These are phyloP conservation scores for Gandaritis pyraliata DNA, from an alignment of 2,888 invertebrate genomes.

Conservation along the genomic window DNA sequence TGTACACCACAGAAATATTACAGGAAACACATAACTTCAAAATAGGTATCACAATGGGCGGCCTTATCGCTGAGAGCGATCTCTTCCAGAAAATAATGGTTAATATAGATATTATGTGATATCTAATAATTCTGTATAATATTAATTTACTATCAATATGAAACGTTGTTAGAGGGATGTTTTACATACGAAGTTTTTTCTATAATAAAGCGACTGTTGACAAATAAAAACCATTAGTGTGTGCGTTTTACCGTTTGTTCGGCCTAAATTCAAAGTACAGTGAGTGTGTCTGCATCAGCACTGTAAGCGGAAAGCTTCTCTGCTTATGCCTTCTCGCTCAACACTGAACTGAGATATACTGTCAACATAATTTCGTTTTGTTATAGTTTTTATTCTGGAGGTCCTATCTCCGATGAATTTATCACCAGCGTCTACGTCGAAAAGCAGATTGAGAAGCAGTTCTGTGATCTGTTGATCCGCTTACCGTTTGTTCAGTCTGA, in stretches of 20 bases:
- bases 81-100: too few species aligned
- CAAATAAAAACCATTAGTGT: background rate
- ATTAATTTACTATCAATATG: conserved; percentile 3
- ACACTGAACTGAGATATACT: too few species aligned
- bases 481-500: conserved; percentile 78
- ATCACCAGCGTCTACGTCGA: background rate
- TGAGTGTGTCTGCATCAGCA: background rate
- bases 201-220: background rate
- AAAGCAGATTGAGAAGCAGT: background rate
- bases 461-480: background rate
- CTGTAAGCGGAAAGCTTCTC: background rate
- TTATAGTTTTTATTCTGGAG: too few species aligned
- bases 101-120: conserved; percentile 16
- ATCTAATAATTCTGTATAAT: conserved; percentile 10
- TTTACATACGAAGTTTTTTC: too few species aligned
- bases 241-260: background rate
- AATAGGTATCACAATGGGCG: too few species aligned
- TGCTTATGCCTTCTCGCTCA: background rate
- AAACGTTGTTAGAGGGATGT: background rate
- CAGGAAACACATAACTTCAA: too few species aligned
- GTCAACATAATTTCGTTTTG: too few species aligned
- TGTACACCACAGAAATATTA: too few species aligned
- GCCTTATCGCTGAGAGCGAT: too few species aligned
- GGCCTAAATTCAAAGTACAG: background rate
- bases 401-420: too few species aligned